Evolutionary conservation across 2,797 vertebrate genomes (phyloP).

Genomic region (Eidolon dupreanum): DNA sequence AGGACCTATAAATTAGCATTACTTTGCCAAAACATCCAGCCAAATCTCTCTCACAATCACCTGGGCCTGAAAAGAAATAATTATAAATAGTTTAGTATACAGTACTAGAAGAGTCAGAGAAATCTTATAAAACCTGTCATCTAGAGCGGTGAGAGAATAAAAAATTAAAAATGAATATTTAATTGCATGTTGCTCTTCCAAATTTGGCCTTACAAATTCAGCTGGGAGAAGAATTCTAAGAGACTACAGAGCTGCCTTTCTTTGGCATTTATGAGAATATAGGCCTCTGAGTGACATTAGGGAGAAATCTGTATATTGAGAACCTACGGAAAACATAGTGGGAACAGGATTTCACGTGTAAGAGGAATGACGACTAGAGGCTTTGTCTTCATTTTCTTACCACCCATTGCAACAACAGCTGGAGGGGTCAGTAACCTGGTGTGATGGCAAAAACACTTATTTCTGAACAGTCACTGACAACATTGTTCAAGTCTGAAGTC

Average conservation of each 20-base stretch:
- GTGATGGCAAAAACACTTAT: not conserved
- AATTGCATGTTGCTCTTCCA: slow-evolving; percentile 54
- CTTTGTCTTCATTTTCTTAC: not conserved
- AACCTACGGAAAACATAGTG: not conserved
- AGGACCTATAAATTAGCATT: not conserved
- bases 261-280: not conserved
- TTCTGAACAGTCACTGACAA: slow-evolving; percentile 26
- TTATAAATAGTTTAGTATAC: not conserved
- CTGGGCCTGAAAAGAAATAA: not conserved
- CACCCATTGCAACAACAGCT: slow-evolving; percentile 30
- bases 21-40: slow-evolving; percentile 47
- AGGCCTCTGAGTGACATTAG: not conserved
- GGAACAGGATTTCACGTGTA: not conserved
- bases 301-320: not conserved
- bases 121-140: slow-evolving; percentile 1
- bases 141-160: not conserved
- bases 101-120: not conserved
- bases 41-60: slow-evolving; percentile 16
- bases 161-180: slow-evolving; percentile 53
- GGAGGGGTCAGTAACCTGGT: slow-evolving; percentile 17
- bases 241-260: not conserved
- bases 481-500: slow-evolving; percentile 5
- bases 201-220: slow-evolving; percentile 27
- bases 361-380: not conserved
- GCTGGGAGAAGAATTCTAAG: slow-evolving; percentile 2